Evolutionary conservation across 2,113 vertebrate species (phyloP), one percentile per base, ranked within the genome.

Genomic region (Pteropus alecto): DNA sequence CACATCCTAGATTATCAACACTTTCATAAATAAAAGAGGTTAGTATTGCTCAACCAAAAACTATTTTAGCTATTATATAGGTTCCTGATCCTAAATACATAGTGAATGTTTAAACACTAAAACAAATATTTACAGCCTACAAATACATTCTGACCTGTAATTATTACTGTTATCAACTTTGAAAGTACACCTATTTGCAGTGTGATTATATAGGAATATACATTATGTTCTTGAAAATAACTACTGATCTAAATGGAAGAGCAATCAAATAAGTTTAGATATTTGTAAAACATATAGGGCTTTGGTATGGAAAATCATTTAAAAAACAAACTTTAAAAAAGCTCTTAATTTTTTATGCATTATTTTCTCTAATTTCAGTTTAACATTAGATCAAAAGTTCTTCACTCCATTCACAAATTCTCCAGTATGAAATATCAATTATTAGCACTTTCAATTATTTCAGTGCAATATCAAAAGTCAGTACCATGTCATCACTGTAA

Each of bases 61-160:
- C 35, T 90, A 67, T 70, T 95, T 92, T 73, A 78, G n/a, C 11
- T 77, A 10, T 38, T 86, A 61, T 43, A 70, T 56, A 84, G 76
- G 4, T 74, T 91, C 14, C 74, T 90, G 61, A 79, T 63, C 71
- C 24, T 67, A 71, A 92, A 96, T 77, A 71, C 38, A 93, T 0
- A 74, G 15, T 65, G 38, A 97, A 88, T 86, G 22, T 51, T 90
- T 94, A 87, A 90, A 93, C 58, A 95, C 67, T 60, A 82, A 95
- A 76, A 19, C 28, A 56, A 73, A 8, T 85, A 92, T 74, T 61
- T 91, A 68, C 26, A 33, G 51, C 33, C 51, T 54, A 13, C 22
- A 85, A 77, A 79, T 46, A 90, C 38, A 88, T 16, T 41, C 78
- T 88, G 71, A 92, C 16, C 71, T 89, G 22, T 24, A 87, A 43